These are phyloP conservation scores for Sebastes iracundus DNA, from an alignment of 2,797 vertebrate species.

Conservation along the genomic window DNA sequence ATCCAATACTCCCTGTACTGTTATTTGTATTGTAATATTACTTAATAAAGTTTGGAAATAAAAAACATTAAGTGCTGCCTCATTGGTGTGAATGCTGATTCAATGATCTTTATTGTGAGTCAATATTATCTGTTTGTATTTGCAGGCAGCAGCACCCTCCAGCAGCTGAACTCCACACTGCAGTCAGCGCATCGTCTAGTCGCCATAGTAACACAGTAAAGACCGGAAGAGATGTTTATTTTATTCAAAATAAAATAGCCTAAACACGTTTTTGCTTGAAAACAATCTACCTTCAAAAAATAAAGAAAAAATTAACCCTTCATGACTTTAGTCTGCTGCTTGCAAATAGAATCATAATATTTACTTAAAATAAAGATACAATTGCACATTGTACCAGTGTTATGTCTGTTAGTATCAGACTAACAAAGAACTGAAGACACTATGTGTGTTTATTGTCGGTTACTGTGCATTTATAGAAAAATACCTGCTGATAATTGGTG, in stretches of 20 bases:
- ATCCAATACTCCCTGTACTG: too few species aligned
- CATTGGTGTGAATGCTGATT: too few species aligned
- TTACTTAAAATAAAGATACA: too few species aligned
- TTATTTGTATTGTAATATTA: too few species aligned
- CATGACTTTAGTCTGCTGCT: background rate
- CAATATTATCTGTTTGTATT: background rate
- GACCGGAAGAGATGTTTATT: background rate
- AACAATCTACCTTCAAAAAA: background rate
- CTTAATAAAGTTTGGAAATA: too few species aligned
- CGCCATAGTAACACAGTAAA: background rate
- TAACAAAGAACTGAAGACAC: too few species aligned
- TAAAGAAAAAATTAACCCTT: background rate
- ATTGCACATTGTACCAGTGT: too few species aligned
- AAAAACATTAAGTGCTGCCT: too few species aligned
- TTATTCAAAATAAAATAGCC: background rate
- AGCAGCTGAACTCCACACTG: background rate
- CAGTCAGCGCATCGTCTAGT: background rate
- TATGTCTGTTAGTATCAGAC: too few species aligned
- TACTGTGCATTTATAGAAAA: too few species aligned
- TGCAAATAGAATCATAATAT: accelerated
- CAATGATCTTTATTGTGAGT: too few species aligned
- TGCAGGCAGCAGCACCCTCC: background rate
- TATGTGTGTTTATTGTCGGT: too few species aligned
- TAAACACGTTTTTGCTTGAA: background rate
- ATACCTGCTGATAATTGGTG: accelerated